Base-by-base conservation (phyloP, 2,113 vertebrate species). In the Hystrix brachyura region DNA sequence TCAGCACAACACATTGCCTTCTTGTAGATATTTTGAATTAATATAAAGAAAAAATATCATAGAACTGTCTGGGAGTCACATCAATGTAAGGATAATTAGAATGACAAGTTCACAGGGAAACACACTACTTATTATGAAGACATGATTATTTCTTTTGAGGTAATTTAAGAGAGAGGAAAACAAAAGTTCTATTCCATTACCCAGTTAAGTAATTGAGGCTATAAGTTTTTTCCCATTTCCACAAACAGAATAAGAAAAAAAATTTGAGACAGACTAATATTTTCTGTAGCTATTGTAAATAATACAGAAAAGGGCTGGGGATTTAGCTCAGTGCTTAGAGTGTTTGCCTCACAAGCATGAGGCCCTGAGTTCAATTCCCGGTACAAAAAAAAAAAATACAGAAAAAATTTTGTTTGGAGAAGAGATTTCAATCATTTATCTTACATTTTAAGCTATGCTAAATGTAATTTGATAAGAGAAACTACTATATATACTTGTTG, bases 171-270 rank as follows among this genome's bases (percentile, higher is more conserved):
- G 67, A 27, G n/a, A 64, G 87, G n/a, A 82, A 93, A 53, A 96
- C 5, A 34, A 60, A 29, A 84, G 51, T 55, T 72, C 91, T 23
- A 96, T 81, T 94, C 48, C 48, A 94, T 95, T 19, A 51, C 32
- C 84, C 18, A 96, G 57, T 92, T 85, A 94, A 74, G 69, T 92
- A 96, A 86, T 57, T 96, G n/a, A 93, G 96, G 57, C 60, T 78
- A 91, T 23, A 38, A 32, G 21, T 51, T 10, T 91, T 96, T 78
- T 90, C 79, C 13, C 86, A 57, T 48, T 65, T 82, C 1, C 87
- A 65, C 29, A 80, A 89, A 93, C 53, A 94, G 71, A 94, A 90
- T 89, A 92, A 88, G 2, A 67, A 10, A 95, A 67, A 10, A 95
- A 87, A 76, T 46, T 65, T 93, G 79, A 82, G 46, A 87, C 72